Base-by-base conservation (phyloP, 2,888 invertebrate species). In the Harpalus rufipes region DNA sequence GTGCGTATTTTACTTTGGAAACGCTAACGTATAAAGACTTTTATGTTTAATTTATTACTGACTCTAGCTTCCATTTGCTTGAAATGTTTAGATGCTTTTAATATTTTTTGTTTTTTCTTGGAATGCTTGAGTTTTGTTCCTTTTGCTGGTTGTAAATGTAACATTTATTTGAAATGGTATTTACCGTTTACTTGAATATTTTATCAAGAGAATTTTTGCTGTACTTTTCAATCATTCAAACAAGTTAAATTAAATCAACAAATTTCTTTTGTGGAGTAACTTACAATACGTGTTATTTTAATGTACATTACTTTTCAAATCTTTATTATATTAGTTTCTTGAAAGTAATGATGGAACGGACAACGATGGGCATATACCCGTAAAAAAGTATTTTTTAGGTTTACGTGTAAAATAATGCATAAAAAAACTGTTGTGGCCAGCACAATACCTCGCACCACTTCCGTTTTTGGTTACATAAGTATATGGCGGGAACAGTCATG, bases 21-120 rank as follows among this genome's bases (percentile, higher is more conserved):
- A 74, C 14, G 72, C 41, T 72, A 32, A 59, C 18, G 18, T 65
- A 65, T 59, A 59, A 65, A 65, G 65, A 65, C 65, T 65, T 68
- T 68, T 68, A 68, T 68, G 68, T 68, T 68, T 68, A 68, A 68
- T 68, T 68, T 68, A 68, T 68, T 68, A 68, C 68, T 68, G 39
- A 68, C 68, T 68, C 68, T 68, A 68, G 68, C 68, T 68, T 39
- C 68, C 32, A 68, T 68, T 68, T 68, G 39, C 68, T 68, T 68
- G 68, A 68, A 68, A 68, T 68, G 68, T 39, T 68, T 32, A 68
- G 68, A 68, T 68, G 39, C 68, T 68, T 68, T 68, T 68, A 68
- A 68, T 68, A 68, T 68, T 68, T 68, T n/a, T 39, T 7, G n/a
- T 6, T 68, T 68, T 39, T 32, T 39, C 32, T 7, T 68, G 68